Conservation (phyloP, 2,113 vertebrate species). For the Eurystomus gularis region DNA sequence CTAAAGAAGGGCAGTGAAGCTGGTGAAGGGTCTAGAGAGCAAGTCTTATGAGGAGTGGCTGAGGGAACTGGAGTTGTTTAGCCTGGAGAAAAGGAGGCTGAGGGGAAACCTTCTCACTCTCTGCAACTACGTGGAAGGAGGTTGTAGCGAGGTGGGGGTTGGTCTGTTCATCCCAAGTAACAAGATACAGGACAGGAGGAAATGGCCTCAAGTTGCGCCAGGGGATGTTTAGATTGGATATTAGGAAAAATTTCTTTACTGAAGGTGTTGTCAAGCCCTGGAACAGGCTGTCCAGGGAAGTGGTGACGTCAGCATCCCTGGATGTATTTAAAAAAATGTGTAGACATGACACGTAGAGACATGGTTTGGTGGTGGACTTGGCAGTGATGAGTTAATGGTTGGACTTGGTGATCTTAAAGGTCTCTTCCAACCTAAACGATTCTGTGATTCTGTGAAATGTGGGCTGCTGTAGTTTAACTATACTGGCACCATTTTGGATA, state of each 20-base stretch:
- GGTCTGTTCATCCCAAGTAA: not conserved
- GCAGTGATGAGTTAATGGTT: not conserved
- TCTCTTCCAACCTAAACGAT: not conserved
- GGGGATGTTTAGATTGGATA: not conserved
- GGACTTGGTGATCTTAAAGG: not conserved
- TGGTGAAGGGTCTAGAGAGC: not conserved
- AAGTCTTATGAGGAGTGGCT: not conserved
- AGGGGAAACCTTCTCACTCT: accelerated
- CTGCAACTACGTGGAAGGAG: not conserved
- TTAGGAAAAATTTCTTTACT: not conserved
- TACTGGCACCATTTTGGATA: not conserved
- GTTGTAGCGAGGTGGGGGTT: not conserved
- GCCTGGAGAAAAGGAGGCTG: not conserved
- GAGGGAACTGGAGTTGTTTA: not conserved
- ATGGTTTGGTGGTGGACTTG: not conserved
- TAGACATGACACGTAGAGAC: not conserved
- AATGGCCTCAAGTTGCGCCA: not conserved
- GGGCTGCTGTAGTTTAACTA: not conserved
- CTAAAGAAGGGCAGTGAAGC: not conserved
- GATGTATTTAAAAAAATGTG: not conserved
- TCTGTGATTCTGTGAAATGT: not conserved
- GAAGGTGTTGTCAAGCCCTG: not conserved
- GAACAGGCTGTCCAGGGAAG: not conserved
- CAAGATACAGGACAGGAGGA: not conserved
- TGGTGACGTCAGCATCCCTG: not conserved